phyloP scores from a whole-genome alignment of 2,888 invertebrate genomes.

The Pemphredon lugubris region DNA sequence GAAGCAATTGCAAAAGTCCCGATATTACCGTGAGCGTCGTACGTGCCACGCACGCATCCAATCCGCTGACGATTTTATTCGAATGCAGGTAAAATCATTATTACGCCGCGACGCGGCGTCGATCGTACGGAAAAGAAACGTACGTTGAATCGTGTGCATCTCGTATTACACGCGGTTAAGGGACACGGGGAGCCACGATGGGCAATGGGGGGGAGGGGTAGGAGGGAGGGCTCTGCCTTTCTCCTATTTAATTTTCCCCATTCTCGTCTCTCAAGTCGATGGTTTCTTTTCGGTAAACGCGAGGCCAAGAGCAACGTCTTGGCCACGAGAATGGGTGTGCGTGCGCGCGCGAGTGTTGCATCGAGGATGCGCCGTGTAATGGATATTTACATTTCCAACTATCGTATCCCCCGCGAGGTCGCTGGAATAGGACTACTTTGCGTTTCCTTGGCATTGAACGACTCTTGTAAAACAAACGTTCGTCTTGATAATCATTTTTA shows the following conservation, averaged over 20 bases:
- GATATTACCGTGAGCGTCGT: not conserved
- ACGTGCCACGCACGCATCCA: not conserved
- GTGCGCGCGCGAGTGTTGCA: no score
- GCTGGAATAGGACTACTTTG: no score
- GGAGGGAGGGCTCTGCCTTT: not conserved
- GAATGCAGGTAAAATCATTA: conserved; percentile 4
- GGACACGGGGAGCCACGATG: not conserved
- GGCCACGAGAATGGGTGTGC: not conserved
- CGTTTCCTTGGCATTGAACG: no score
- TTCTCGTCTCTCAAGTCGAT: conserved; percentile 8
- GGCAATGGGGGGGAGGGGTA: no score
- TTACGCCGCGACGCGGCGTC: conserved; percentile 9
- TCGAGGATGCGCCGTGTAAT: no score
- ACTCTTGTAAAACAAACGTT: no score
- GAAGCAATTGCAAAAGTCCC: conserved; percentile 2
- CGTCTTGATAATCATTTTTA: no score
- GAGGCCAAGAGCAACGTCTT: not conserved
- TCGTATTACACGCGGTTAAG: not conserved
- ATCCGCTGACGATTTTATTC: conserved; percentile 6
- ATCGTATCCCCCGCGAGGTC: no score
- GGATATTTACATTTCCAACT: no score
- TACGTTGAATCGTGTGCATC: not conserved
- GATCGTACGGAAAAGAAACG: conserved; percentile 1
- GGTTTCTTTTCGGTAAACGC: conserved; percentile 11
- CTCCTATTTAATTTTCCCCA: not conserved